Percentiles rank a stretch among this genome's conserved stretches.
Conservation (phyloP, 2,888 invertebrate genomes). For the Caenorhabditis imperialis region DNA sequence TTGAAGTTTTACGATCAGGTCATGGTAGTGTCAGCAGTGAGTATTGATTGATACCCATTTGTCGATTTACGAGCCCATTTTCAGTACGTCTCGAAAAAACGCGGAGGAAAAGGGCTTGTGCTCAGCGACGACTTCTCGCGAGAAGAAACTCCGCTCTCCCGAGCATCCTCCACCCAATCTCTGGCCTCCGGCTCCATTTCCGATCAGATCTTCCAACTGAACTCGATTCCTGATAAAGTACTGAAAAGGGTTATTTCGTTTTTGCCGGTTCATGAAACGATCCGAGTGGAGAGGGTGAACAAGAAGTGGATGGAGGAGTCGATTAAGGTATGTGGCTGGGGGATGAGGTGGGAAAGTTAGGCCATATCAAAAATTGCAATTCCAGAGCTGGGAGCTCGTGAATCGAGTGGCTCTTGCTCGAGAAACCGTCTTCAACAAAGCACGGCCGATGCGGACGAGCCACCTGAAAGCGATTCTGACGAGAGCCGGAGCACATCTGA, state of each 20-base stretch:
- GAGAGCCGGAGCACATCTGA: conserved; percentile 61
- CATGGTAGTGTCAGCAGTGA: conserved; percentile 71
- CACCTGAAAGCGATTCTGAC: conserved; percentile 66
- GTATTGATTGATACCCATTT: no score
- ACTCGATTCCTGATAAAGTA: conserved; percentile 64
- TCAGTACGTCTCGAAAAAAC: conserved; percentile 63
- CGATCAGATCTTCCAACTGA: conserved; percentile 61
- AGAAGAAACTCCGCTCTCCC: conserved; percentile 61
- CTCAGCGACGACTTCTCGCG: conserved; percentile 57
- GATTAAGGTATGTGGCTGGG: conserved; percentile 65
- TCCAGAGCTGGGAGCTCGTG: conserved; percentile 69
- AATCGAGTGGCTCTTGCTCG: conserved; percentile 60
- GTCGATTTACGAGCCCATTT: no score
- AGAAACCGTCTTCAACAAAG: conserved; percentile 67
- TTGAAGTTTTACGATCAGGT: conserved; percentile 76
- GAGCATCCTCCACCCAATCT: conserved; percentile 72
- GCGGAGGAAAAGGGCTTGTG: conserved; percentile 67
- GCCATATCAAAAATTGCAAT: conserved; percentile 13
- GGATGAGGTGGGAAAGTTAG: no score
- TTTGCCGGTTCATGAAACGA: conserved; percentile 70
- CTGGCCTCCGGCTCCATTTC: conserved; percentile 55
- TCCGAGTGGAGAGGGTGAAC: conserved; percentile 75
- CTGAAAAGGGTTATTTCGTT: conserved; percentile 69
- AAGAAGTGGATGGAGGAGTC: conserved; percentile 75
- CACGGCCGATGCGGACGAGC: conserved; percentile 69